Percentiles rank a stretch among this genome's conserved stretches.
Evolutionary conservation across 2,113 vertebrate genomes (phyloP).

Genomic region (Pollimyrus isidori): DNA sequence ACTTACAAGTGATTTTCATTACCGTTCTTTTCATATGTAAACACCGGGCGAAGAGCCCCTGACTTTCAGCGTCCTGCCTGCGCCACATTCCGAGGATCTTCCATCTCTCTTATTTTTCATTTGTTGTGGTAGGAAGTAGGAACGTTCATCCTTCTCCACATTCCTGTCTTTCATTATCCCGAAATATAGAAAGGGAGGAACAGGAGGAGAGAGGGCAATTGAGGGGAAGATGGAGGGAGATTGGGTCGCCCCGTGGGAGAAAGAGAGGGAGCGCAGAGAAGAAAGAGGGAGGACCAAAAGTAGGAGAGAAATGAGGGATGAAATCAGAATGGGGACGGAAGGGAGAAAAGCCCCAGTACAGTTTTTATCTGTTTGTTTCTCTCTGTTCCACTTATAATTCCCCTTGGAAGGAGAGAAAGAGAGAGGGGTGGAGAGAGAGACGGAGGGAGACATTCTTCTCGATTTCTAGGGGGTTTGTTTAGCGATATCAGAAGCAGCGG

Average conservation of each 20-base stretch:
- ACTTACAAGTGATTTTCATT: background rate
- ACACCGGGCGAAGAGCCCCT: background rate
- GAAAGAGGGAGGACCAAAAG: background rate
- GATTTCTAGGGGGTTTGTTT: background rate
- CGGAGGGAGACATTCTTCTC: background rate
- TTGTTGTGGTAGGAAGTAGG: background rate
- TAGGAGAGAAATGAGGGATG: background rate
- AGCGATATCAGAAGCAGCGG: background rate
- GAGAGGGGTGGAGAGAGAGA: background rate
- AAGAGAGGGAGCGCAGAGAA: background rate
- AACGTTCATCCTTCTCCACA: background rate
- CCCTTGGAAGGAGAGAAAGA: background rate
- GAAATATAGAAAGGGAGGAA: background rate
- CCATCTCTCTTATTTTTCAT: background rate
- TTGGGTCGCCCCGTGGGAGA: background rate
- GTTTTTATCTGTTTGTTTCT: constrained; percentile 15
- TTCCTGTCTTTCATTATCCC: background rate
- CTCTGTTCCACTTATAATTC: constrained; percentile 8
- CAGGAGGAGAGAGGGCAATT: background rate
- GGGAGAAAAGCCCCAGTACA: background rate
- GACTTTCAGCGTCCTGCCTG: background rate
- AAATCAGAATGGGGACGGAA: background rate
- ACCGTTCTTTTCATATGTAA: background rate
- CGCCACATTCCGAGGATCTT: background rate
- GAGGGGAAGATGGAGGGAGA: background rate